These are phyloP conservation scores for Drosophila longiperda DNA, from an alignment of 2,888 invertebrate genomes.

Conservation along the genomic window DNA sequence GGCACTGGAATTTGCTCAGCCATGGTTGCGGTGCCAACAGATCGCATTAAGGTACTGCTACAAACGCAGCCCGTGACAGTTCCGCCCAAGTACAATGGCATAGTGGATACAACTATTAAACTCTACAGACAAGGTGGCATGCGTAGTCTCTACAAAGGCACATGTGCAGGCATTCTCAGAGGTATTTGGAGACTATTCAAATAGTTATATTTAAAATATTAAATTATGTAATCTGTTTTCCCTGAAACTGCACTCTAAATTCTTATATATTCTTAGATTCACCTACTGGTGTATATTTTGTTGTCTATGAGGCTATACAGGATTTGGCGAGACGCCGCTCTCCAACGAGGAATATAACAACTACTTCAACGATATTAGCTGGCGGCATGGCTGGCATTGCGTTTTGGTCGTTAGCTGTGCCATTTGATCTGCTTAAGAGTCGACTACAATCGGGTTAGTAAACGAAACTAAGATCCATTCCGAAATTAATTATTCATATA, in stretches of 20 bases:
- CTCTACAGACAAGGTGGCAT: slow-evolving; percentile 97
- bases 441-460: slow-evolving; percentile 94
- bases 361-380: slow-evolving; percentile 93
- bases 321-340: slow-evolving; percentile 89
- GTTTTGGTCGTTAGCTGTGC: slow-evolving; percentile 98
- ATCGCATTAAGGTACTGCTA: slow-evolving; percentile 98
- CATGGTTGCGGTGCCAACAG: slow-evolving; percentile 98
- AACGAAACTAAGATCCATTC: neutral
- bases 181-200: slow-evolving; percentile 84
- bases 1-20: slow-evolving; percentile 99
- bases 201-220: neutral
- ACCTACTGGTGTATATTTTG: slow-evolving; percentile 99
- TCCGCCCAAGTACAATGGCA: slow-evolving; percentile 93
- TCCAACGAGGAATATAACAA: slow-evolving; percentile 79
- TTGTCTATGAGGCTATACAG: slow-evolving; percentile 97
- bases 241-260: neutral
- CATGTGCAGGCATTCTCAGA: slow-evolving; percentile 92
- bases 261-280: slow-evolving; percentile 89
- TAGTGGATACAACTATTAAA: slow-evolving; percentile 95
- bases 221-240: neutral
- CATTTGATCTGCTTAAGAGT: slow-evolving; percentile 98
- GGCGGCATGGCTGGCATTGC: slow-evolving; percentile 98
- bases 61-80: slow-evolving; percentile 92
- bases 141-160: slow-evolving; percentile 96
- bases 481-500: neutral